Evolutionary conservation across 2,888 invertebrate genomes (phyloP), one percentile per base, ranked within the genome.

Genomic region (Tachina lurida): DNA sequence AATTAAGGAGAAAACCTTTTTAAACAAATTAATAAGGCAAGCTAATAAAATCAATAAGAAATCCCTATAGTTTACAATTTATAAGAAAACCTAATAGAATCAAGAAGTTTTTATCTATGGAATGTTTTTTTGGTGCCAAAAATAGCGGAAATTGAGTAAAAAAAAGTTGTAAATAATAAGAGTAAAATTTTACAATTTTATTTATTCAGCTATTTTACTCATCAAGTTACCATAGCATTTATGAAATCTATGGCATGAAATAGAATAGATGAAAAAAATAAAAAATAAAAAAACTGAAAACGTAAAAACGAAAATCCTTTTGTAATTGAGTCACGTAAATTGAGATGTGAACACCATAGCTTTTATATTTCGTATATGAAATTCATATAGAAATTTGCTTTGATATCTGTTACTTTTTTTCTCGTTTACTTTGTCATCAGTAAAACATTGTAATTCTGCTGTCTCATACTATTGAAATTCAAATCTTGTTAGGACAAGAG

Each of bases 321-420:
- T 88, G 88, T 89, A 90, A 90, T 90, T 90, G 90, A 90, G 90
- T 91, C 90, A 91, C 90, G 90, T 91, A 90, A 89, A 89, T 88
- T 87, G 88, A 88, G 75, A 84, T 82, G 87, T 54, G 84, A 82
- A 82, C 81, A 87, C 47, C 73, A 73, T 63, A 58, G 58, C 60
- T 67, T 73, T 74, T n/a, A 49, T 70, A 81, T 67, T 71, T 71
- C 52, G 63, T 43, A 41, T 60, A 63, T 62, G 39, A 71, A 77
- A 67, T 70, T 54, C 19, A 65, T 65, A 60, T 54, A 63, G 54
- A 62, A 49, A 62, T 71, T 80, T 68, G 8, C 52, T 52, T 12
- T 17, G 52, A 74, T 75, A 81, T 68, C 75, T 60, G 74, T 75
- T 81, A 62, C n/a, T 45, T 63, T 54, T 54, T 63, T 47, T n/a